Conservation (phyloP, 1,140 invertebrate species). For the Zaprionus taronus region DNA sequence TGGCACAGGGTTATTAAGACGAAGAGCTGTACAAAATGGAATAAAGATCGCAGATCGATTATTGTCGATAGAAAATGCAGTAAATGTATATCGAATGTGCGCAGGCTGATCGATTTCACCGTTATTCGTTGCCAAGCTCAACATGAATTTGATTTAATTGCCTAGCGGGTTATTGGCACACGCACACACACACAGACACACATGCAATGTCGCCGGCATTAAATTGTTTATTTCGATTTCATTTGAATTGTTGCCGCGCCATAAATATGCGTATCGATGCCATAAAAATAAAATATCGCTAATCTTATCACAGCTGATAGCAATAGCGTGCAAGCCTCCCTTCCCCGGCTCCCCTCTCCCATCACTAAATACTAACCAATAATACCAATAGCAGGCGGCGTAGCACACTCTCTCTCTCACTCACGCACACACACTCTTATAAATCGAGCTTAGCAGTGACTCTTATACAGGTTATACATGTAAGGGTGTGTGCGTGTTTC, state of each 20-base stretch:
- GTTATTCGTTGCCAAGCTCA: slow-evolving; percentile 9
- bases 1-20: slow-evolving; percentile 15
- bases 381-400: slow-evolving; percentile 15
- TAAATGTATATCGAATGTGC: background rate
- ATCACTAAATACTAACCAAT: slow-evolving; percentile 10
- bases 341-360: too few relatives aligned
- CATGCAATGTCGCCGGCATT: slow-evolving; percentile 13
- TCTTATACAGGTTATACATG: slow-evolving; percentile 32
- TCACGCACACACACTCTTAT: slow-evolving; percentile 31
- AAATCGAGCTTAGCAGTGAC: slow-evolving; percentile 38
- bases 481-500: background rate
- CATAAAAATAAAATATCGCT: slow-evolving; percentile 30
- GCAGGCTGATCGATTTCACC: background rate
- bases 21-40: background rate
- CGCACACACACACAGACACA: slow-evolving; percentile 4
- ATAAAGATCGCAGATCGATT: slow-evolving; percentile 14
- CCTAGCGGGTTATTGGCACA: background rate
- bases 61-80: background rate
- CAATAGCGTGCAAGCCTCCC: background rate
- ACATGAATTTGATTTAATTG: background rate
- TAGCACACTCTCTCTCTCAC: background rate
- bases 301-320: slow-evolving; percentile 45
- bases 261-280: slow-evolving; percentile 26
- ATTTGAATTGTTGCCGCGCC: slow-evolving; percentile 27
- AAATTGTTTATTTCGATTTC: slow-evolving; percentile 29